phyloP scores from a whole-genome alignment of 1,140 invertebrate genomes.

The Papilio dardanus region DNA sequence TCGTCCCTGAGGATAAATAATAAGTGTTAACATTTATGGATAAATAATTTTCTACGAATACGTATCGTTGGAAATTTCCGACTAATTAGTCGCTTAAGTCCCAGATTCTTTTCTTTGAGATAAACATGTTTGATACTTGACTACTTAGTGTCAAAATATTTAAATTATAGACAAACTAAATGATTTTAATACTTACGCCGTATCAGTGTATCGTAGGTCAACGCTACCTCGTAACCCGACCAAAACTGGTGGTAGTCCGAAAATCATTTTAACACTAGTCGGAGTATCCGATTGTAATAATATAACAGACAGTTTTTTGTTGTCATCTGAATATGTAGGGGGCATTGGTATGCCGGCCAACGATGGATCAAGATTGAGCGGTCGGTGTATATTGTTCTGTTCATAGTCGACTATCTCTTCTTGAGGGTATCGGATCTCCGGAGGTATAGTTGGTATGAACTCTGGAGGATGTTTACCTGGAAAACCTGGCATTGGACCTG shows the following conservation, averaged over 20 bases:
- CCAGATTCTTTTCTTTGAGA: too few species aligned
- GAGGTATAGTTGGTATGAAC: slow-evolving; percentile 73
- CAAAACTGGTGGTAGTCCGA: slow-evolving; percentile 90
- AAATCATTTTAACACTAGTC: slow-evolving; percentile 90
- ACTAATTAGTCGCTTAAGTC: too few species aligned
- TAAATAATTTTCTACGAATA: background rate
- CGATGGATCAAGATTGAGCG: slow-evolving; percentile 51
- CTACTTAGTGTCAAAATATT: background rate
- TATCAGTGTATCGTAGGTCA: slow-evolving; percentile 91
- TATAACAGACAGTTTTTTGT: slow-evolving; percentile 84
- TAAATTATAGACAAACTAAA: background rate
- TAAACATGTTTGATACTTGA: too few species aligned
- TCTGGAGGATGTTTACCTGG: slow-evolving; percentile 49
- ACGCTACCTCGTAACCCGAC: slow-evolving; percentile 93
- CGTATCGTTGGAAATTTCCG: too few species aligned
- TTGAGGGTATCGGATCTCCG: slow-evolving; percentile 61
- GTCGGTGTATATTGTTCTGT: slow-evolving; percentile 68
- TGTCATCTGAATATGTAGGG: slow-evolving; percentile 61
- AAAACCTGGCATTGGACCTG: slow-evolving; percentile 58
- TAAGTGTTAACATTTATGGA: background rate
- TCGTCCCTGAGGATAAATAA: slow-evolving; percentile 82
- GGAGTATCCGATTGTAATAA: slow-evolving; percentile 89
- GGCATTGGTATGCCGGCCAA: slow-evolving; percentile 55
- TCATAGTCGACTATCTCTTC: slow-evolving; percentile 65
- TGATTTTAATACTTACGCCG: slow-evolving; percentile 83